These are phyloP conservation scores for Unio pictorum DNA, from an alignment of 2,888 invertebrate genomes.

Conservation along the genomic window DNA sequence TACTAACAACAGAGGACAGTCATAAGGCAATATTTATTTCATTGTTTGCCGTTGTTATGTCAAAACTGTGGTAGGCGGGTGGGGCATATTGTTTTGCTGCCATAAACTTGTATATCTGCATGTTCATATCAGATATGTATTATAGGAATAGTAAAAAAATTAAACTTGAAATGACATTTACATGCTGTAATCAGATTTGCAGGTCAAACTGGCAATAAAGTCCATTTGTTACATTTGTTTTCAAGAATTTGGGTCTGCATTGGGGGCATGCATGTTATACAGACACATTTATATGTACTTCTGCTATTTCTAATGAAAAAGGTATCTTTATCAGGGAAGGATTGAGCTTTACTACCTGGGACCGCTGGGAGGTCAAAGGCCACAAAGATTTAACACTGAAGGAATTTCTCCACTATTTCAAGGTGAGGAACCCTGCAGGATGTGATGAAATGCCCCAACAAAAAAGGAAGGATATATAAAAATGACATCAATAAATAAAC, in stretches of 20 bases:
- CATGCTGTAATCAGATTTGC: neutral
- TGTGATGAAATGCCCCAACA: neutral
- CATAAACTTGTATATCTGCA: too few relatives aligned
- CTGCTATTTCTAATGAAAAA: neutral
- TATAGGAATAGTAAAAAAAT: neutral
- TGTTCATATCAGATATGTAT: too few relatives aligned
- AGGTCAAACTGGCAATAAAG: neutral
- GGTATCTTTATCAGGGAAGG: constrained; percentile 47
- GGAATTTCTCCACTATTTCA: constrained; percentile 65
- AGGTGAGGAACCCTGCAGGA: constrained; percentile 47
- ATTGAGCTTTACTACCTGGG: constrained; percentile 68
- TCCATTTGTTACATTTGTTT: neutral
- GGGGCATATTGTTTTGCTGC: too few relatives aligned
- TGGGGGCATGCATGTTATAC: too few relatives aligned
- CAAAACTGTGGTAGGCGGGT: too few relatives aligned
- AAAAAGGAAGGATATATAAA: too few relatives aligned
- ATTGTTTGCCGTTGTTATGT: too few relatives aligned
- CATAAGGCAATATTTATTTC: too few relatives aligned
- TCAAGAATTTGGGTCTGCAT: neutral
- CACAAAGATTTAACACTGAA: constrained; percentile 63
- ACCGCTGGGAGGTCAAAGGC: constrained; percentile 69
- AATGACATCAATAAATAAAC: too few relatives aligned
- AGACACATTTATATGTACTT: neutral
- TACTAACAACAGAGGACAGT: too few relatives aligned
- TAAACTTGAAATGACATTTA: neutral